These are phyloP conservation scores for Diarsia dahlii DNA, from an alignment of 2,888 invertebrate genomes.

Conservation along the genomic window DNA sequence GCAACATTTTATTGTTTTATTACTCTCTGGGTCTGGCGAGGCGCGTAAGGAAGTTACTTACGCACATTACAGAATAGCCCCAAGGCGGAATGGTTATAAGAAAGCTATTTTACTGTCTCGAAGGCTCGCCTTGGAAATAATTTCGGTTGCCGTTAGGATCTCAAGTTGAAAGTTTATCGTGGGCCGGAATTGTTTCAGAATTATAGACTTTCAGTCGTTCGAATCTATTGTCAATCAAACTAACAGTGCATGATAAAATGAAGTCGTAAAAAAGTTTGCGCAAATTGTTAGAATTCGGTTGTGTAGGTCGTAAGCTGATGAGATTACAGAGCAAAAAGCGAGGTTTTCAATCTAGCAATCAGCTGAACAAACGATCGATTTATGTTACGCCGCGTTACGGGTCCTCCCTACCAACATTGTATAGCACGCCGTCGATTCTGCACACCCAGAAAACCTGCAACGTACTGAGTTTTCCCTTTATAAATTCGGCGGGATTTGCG, in stretches of 20 bases:
- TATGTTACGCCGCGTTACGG: constrained; percentile 83
- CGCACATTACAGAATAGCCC: constrained; percentile 75
- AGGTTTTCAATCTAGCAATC: constrained; percentile 85
- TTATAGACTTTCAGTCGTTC: constrained; percentile 69
- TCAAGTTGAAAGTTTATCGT: constrained; percentile 79
- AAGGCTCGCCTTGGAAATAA: constrained; percentile 78
- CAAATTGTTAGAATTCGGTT: constrained; percentile 61
- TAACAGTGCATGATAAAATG: constrained; percentile 48
- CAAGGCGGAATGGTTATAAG: constrained; percentile 79
- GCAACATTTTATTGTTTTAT: constrained; percentile 84
- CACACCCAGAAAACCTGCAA: constrained; percentile 79
- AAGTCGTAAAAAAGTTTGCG: constrained; percentile 51
- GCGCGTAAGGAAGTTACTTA: constrained; percentile 78
- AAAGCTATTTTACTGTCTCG: constrained; percentile 83
- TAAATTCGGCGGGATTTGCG: constrained; percentile 82
- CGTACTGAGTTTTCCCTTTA: constrained; percentile 81
- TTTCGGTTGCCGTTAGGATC: constrained; percentile 79
- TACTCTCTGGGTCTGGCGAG: constrained; percentile 69
- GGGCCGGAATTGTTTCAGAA: constrained; percentile 75
- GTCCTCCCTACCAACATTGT: constrained; percentile 74
- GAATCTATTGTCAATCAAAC: constrained; percentile 73
- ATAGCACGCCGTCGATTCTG: constrained; percentile 76
- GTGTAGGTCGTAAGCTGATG: constrained; percentile 71
- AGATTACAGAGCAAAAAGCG: constrained; percentile 81
- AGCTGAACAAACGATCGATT: constrained; percentile 86